A percentile compares a stretch with the other conserved stretches of the same genome.
These are phyloP conservation scores for Xiphias gladius DNA, from an alignment of 2,113 vertebrate species.

Conservation along the genomic window DNA sequence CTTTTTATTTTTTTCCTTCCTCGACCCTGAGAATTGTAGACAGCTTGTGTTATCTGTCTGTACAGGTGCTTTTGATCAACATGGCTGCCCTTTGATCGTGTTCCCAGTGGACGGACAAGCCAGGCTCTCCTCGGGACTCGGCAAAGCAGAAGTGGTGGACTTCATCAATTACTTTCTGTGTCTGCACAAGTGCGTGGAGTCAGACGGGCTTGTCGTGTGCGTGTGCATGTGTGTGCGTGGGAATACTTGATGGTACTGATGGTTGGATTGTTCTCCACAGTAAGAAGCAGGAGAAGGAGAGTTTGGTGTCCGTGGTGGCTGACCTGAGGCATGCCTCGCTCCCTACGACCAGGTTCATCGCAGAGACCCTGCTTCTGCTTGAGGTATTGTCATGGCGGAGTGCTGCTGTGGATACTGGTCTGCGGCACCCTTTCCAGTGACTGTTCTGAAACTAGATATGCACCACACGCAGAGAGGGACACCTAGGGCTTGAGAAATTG, in stretches of 20 bases:
- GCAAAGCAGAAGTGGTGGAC: slow-evolving; percentile 78
- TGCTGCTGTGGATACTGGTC: not conserved
- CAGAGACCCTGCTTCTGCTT: slow-evolving; percentile 75
- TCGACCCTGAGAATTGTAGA: no score
- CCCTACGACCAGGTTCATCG: slow-evolving; percentile 57
- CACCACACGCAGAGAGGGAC: no score
- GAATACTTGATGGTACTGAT: not conserved
- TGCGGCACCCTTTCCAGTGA: not conserved
- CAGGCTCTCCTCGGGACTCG: slow-evolving; percentile 69
- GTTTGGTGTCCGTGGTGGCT: slow-evolving; percentile 78
- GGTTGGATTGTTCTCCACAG: slow-evolving; percentile 39
- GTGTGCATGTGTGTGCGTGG: accelerated
- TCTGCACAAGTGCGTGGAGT: slow-evolving; percentile 71
- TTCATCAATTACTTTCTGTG: slow-evolving; percentile 83
- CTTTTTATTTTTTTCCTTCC: not conserved
- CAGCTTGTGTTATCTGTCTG: not conserved
- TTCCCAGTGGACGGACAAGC: slow-evolving; percentile 78
- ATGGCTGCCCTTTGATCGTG: slow-evolving; percentile 80
- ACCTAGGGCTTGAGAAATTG: no score
- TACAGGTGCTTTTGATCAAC: slow-evolving; percentile 83
- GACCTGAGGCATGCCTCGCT: slow-evolving; percentile 74
- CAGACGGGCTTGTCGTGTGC: not conserved
- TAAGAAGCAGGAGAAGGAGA: slow-evolving; percentile 66
- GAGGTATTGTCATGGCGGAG: slow-evolving; percentile 71
- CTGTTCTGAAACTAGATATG: not conserved